Evolutionary conservation across 2,113 vertebrate genomes (phyloP), one percentile per base, ranked within the genome.

Genomic region (Scomber japonicus): DNA sequence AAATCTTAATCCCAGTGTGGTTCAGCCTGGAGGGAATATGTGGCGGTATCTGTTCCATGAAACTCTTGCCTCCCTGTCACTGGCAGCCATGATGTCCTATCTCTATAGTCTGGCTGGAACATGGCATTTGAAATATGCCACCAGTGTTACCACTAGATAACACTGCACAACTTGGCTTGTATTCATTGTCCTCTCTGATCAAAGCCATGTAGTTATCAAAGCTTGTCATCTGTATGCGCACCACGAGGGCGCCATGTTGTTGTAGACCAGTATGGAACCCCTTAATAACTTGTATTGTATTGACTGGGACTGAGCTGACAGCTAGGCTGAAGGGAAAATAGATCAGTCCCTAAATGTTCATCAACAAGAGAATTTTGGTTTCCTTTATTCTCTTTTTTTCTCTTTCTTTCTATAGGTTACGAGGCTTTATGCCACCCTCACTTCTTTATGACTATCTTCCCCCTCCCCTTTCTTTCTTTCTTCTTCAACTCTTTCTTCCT

Each of bases 271-370:
- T 82, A 75, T 53, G 40, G 66, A 60, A 75, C 4, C 10, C 17
- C 2, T 44, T 75, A 76, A 87, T 91, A 81, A 81, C 83, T 88
- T 64, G 53, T 30, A 80, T 75, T 90, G 86, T 88, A 89, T 90
- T 77, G 87, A 82, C 85, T 67, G 54, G 62, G 57, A 71, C 88
- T 45, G 61, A 54, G 78, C 73, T 91, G 91, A 92, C 91, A 92
- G 89, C 75, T 49, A 63, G 61, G 24, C 88, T 75, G 65, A 74
- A 63, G 79, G 70, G 79, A 88, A 88, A 90, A 88, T 89, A 78
- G 87, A 89, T 92, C 61, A 1, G 51, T 65, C 87, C 60, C 80
- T 74, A 66, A 86, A 84, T 86, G 89, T 93, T 86, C 75, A 74
- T 91, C 89, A 90, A 71, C 31, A 44, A 35, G 80, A 85, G 69